Percentiles rank a stretch among this genome's conserved stretches.
phyloP scores from a whole-genome alignment of 1,140 invertebrate genomes.

The Hydropsyche tenuis region DNA sequence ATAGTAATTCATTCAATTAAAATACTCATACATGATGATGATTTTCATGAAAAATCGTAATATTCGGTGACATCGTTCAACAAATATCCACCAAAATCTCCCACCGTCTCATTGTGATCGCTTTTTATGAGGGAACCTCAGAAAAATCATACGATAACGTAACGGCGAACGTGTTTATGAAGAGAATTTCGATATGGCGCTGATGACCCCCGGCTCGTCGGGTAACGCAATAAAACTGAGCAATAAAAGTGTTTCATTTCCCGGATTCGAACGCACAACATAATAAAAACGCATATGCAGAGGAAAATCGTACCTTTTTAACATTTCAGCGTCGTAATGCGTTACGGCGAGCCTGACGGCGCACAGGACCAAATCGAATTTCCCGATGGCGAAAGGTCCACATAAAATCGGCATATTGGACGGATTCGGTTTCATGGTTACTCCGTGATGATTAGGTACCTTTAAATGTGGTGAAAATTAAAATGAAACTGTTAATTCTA shows the following conservation, averaged over 20 bases:
- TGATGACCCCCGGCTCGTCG: conserved; percentile 24
- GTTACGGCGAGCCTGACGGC: neutral
- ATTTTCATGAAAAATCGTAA: too few species aligned
- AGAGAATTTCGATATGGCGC: conserved; percentile 4
- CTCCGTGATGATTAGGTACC: too few species aligned
- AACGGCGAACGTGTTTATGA: conserved; percentile 1
- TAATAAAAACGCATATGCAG: conserved; percentile 19
- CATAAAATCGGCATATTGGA: neutral
- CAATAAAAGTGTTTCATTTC: conserved; percentile 41
- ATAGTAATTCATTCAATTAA: too few species aligned
- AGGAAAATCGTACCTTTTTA: conserved; percentile 28
- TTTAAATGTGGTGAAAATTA: too few species aligned
- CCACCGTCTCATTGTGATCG: conserved; percentile 1
- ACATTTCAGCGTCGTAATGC: conserved; percentile 25
- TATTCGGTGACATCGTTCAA: too few species aligned
- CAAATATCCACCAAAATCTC: too few species aligned
- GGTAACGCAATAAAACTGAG: conserved; percentile 27
- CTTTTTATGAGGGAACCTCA: conserved; percentile 1
- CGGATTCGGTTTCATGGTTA: too few species aligned
- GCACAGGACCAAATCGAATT: neutral
- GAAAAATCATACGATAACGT: conserved; percentile 5
- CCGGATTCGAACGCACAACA: conserved; percentile 31
- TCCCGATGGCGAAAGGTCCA: neutral
- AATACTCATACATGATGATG: too few species aligned
- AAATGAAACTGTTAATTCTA: too few species aligned